phyloP scores from a whole-genome alignment of 2,888 invertebrate genomes.

The Drosophila flavopinicola region DNA sequence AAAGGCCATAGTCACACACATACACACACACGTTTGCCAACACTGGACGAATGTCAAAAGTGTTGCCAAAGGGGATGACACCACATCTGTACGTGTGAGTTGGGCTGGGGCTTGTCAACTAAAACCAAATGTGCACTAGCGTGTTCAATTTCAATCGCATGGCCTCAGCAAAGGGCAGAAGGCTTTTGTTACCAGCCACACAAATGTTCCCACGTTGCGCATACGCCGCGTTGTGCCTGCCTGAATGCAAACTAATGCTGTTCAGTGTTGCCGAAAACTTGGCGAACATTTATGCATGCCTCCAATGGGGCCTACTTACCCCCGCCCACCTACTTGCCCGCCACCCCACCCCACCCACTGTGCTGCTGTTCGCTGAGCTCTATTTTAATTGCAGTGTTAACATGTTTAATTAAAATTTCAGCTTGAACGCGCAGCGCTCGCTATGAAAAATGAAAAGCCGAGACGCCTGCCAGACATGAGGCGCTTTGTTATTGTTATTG shows the following conservation, averaged over 20 bases:
- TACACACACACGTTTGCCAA: no score
- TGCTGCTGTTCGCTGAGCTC: constrained; percentile 30
- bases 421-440: constrained; percentile 58
- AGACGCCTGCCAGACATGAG: constrained; percentile 66
- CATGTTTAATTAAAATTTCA: constrained; percentile 78
- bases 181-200: neutral
- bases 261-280: constrained; percentile 10
- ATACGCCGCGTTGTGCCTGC: constrained; percentile 41
- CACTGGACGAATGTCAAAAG: constrained; percentile 5
- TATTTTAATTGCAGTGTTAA: constrained; percentile 74
- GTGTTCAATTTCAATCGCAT: constrained; percentile 41
- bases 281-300: constrained; percentile 7
- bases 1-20: no score
- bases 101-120: neutral
- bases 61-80: no score
- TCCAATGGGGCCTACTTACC: constrained; percentile 1
- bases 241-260: constrained; percentile 17
- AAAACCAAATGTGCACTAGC: constrained; percentile 4
- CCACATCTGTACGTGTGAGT: no score
- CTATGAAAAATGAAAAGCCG: constrained; percentile 52
- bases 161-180: neutral
- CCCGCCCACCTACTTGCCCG: neutral
- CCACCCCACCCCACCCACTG: neutral
- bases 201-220: constrained; percentile 31
- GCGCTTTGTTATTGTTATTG: constrained; percentile 34